Evolutionary conservation across 2,113 vertebrate species (phyloP), one percentile per base, ranked within the genome.

Genomic region (Sinocyclocheilus grahami): DNA sequence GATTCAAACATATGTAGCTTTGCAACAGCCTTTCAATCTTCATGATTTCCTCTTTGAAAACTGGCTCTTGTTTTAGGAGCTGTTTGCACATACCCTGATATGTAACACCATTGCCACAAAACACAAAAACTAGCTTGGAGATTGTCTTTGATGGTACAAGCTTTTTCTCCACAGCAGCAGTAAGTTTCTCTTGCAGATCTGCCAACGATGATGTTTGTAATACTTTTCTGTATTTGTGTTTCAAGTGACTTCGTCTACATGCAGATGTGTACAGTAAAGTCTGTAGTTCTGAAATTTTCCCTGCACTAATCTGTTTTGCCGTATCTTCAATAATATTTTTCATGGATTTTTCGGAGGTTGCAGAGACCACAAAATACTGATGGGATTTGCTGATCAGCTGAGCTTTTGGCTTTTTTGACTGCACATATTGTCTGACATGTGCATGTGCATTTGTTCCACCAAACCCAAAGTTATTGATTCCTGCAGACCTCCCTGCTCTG

Each of bases 381-480:
- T 90, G 63, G 5, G 91, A 88, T 84, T 88, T 94, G 55, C 84
- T 88, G 65, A 84, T 22, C 10, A 7, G 86, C 51, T 46, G 37
- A 42, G 82, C 77, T 76, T 85, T 78, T 48, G 85, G 27, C 58
- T 33, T 13, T 14, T 27, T 14, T 13, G 86, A 5, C 86, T 95
- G 93, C 3, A 58, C 20, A 58, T 72, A 60, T 86, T 97, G 93
- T 89, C 92, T 96, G 33, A 97, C 93, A 86, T 97, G 91, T 20
- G 91, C 81, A 0, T 97, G 96, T 74, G 94, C 95, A 88, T 97
- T 97, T 76, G 96, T 97, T 82, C 96, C 96, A 42, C 95, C 96
- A 94, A 97, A 97, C 2, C 96, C 96, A 94, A 97, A 97, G 90
- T 93, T 95, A 86, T 95, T 97, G 22, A 97, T 89, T 62, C 96